Conservation (phyloP, 2,113 vertebrate species). For the Plestiodon gilberti region DNA sequence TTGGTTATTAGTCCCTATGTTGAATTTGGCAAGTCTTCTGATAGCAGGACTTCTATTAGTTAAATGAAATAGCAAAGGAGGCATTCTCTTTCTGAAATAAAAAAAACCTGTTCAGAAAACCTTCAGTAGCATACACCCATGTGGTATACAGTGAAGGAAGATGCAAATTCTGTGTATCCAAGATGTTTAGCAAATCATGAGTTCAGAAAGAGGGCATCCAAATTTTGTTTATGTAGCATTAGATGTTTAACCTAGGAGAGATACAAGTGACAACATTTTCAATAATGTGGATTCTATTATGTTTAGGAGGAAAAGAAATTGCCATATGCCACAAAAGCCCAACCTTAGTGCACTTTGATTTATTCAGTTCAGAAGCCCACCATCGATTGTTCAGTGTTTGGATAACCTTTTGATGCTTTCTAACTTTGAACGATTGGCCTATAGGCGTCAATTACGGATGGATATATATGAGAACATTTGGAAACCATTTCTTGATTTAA, state of each 20-base stretch:
- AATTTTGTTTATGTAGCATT: neutral
- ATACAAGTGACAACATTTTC: no score
- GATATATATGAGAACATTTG: no score
- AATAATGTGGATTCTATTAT: no score
- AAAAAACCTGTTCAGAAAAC: neutral
- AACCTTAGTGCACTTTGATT: no score
- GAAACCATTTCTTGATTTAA: no score
- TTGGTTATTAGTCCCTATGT: neutral
- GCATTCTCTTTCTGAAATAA: neutral
- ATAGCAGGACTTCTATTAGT: neutral
- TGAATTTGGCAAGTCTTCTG: neutral
- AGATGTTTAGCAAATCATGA: neutral
- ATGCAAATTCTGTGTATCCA: neutral
- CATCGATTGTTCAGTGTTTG: no score
- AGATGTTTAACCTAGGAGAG: neutral
- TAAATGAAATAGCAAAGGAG: neutral
- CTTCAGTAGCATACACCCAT: neutral
- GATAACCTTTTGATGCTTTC: no score
- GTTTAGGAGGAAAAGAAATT: no score
- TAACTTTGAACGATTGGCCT: no score
- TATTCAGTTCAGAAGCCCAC: no score
- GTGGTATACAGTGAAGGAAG: neutral
- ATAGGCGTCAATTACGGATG: no score
- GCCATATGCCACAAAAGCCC: no score
- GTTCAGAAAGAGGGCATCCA: neutral